These are phyloP conservation scores for Collichthys lucidus DNA, from an alignment of 2,113 vertebrate genomes.

Conservation along the genomic window DNA sequence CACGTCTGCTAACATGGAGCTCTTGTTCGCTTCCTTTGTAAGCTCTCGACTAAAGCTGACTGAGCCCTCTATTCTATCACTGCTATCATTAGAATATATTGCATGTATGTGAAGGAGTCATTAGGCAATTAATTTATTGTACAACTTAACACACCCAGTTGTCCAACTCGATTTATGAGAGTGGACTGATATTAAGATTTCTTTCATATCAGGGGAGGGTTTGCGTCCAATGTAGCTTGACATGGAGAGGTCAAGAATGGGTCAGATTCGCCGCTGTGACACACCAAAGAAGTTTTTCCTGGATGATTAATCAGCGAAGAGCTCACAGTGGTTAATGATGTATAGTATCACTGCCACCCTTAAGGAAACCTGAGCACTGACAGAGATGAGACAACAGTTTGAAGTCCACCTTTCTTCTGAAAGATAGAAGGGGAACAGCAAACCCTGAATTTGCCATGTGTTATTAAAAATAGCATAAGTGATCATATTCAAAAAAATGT, in stretches of 20 bases:
- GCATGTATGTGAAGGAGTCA: constrained; percentile 55
- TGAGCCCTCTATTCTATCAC: constrained; percentile 9
- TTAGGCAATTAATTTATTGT: constrained; percentile 63
- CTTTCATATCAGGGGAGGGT: constrained; percentile 34
- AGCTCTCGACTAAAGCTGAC: constrained; percentile 18
- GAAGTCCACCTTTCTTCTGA: background rate
- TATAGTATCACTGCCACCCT: constrained; percentile 21
- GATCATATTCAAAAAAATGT: background rate
- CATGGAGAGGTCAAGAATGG: constrained; percentile 57
- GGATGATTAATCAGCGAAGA: constrained; percentile 69
- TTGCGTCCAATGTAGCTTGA: constrained; percentile 20
- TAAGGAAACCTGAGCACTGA: constrained; percentile 30
- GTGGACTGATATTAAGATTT: constrained; percentile 43
- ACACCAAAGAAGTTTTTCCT: constrained; percentile 49
- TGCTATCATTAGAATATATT: constrained; percentile 48
- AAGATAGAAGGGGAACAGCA: background rate
- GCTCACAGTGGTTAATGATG: constrained; percentile 51
- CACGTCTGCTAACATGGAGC: constrained; percentile 6
- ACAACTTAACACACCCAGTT: constrained; percentile 52
- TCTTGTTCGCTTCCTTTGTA: constrained; percentile 39
- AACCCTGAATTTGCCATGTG: background rate
- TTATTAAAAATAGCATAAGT: background rate
- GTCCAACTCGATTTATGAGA: constrained; percentile 47
- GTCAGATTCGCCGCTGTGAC: constrained; percentile 43
- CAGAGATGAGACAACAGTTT: background rate